Evolutionary conservation across 2,113 vertebrate genomes (phyloP).

Genomic region (Spilogale gracilis): DNA sequence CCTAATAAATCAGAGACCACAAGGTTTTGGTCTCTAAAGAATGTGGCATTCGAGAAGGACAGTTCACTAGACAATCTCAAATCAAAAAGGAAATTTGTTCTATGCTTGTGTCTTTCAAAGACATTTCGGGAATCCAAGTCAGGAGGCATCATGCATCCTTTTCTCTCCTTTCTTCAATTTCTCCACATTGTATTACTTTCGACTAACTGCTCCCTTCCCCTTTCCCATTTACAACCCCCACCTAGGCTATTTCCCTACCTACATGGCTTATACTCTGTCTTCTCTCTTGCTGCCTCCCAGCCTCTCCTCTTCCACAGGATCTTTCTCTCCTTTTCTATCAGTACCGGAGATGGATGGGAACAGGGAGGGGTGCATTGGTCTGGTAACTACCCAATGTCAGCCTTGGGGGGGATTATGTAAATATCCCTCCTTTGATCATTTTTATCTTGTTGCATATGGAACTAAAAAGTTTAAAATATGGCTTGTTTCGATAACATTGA

Average conservation of each 20-base stretch:
- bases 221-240: neutral
- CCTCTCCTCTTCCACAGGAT: neutral
- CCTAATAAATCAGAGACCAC: neutral
- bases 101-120: neutral
- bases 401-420: neutral
- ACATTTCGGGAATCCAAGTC: neutral
- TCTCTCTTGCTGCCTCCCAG: neutral
- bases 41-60: neutral
- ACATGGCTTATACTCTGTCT: neutral
- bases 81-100: neutral
- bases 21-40: slow-evolving; percentile 34
- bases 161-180: neutral
- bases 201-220: neutral
- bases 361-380: neutral
- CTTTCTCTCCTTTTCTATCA: neutral
- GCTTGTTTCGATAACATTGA: neutral
- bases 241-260: neutral
- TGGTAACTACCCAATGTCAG: neutral
- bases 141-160: neutral
- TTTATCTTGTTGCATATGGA: neutral
- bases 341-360: neutral
- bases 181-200: neutral
- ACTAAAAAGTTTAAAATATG: slow-evolving; percentile 10
- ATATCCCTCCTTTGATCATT: neutral
- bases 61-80: neutral